phyloP scores from a whole-genome alignment of 1,140 invertebrate species.

The Dendroctonus valens region DNA sequence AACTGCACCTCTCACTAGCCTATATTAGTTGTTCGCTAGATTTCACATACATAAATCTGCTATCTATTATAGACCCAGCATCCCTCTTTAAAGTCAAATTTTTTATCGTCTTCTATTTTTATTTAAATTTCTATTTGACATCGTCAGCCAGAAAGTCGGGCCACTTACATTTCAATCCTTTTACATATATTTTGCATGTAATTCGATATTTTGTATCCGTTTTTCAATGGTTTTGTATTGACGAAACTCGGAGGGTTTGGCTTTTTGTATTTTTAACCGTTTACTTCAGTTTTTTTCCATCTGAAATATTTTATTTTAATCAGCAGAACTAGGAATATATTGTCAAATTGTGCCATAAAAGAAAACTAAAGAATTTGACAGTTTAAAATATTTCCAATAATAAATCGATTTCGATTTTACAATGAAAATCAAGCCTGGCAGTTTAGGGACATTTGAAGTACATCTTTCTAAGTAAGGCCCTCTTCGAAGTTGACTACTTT shows the following conservation, averaged over 20 bases:
- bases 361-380: no score
- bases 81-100: conserved; percentile 30
- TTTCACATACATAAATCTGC: conserved; percentile 22
- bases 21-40: conserved; percentile 17
- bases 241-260: conserved; percentile 12
- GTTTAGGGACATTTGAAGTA: no score
- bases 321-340: no score
- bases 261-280: conserved; percentile 16
- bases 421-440: no score
- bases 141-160: conserved; percentile 13
- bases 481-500: no score
- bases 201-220: conserved; percentile 18
- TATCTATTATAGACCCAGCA: conserved; percentile 23
- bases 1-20: conserved; percentile 7
- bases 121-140: conserved; percentile 26
- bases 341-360: no score
- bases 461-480: no score
- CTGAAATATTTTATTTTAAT: no score
- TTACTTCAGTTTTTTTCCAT: background rate
- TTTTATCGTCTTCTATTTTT: conserved; percentile 20
- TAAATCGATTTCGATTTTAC: no score
- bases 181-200: conserved; percentile 22
- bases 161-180: conserved; percentile 14
- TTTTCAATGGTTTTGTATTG: conserved; percentile 7
- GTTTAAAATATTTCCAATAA: no score